Conservation (phyloP, 2,113 vertebrate species). For the Phyllopteryx taeniolatus region DNA sequence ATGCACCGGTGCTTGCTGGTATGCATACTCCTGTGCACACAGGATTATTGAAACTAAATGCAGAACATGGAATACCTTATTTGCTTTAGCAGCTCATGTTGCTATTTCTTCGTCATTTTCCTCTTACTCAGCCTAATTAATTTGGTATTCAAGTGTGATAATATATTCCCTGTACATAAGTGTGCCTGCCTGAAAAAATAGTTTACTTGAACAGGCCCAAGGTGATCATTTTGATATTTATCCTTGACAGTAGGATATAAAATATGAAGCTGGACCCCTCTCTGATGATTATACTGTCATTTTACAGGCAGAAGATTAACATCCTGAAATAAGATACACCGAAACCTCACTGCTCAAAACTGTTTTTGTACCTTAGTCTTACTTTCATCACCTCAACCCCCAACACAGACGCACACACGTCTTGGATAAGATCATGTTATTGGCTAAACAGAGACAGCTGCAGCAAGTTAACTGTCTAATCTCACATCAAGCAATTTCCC, state of each 20-base stretch:
- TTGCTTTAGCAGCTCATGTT: slow-evolving; percentile 1
- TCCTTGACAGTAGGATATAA: slow-evolving; percentile 6
- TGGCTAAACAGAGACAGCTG: slow-evolving; percentile 72
- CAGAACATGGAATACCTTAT: not conserved
- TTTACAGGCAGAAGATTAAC: slow-evolving; percentile 7
- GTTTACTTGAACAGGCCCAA: not conserved
- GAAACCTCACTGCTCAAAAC: slow-evolving; percentile 38
- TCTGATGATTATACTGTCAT: not conserved
- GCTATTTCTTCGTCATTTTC: slow-evolving; percentile 21
- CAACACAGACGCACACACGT: not conserved
- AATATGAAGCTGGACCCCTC: slow-evolving; percentile 1
- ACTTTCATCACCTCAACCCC: slow-evolving; percentile 25
- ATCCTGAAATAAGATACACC: slow-evolving; percentile 19
- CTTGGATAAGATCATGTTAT: slow-evolving; percentile 58
- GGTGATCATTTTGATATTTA: slow-evolving; percentile 16
- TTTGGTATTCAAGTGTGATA: slow-evolving; percentile 7
- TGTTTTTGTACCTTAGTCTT: slow-evolving; percentile 36
- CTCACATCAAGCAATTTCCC: slow-evolving; percentile 63
- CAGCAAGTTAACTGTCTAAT: slow-evolving; percentile 69
- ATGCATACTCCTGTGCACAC: not conserved
- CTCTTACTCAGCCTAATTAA: slow-evolving; percentile 17
- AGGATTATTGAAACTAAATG: not conserved
- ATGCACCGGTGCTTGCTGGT: slow-evolving; percentile 8
- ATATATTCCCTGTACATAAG: slow-evolving; percentile 21
- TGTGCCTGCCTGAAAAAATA: slow-evolving; percentile 7